Conservation (phyloP, 2,113 vertebrate species). For the Recurvirostra avosetta region DNA sequence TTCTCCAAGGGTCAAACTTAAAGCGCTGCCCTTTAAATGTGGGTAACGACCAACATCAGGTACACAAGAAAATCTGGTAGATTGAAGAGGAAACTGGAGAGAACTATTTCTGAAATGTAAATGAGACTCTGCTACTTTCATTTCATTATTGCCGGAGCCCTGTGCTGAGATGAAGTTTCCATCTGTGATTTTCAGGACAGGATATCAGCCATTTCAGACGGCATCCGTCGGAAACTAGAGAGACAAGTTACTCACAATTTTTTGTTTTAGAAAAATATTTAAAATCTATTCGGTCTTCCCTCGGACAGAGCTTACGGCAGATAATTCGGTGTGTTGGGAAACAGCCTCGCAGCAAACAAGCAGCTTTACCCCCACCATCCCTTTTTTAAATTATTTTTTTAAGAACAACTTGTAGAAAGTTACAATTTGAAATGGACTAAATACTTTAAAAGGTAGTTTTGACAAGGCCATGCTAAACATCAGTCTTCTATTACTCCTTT, state of each 20-base stretch:
- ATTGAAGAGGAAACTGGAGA: constrained; percentile 66
- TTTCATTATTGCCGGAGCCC: constrained; percentile 61
- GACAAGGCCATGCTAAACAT: not conserved
- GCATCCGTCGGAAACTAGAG: not conserved
- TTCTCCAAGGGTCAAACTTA: not conserved
- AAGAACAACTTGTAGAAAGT: not conserved
- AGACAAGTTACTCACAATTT: not conserved
- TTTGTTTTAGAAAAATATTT: not conserved
- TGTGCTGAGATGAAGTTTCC: constrained; percentile 50
- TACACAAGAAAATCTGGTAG: constrained; percentile 46
- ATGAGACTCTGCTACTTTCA: constrained; percentile 71
- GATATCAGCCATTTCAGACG: constrained; percentile 41
- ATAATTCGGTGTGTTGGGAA: not conserved
- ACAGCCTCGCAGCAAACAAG: accelerated
- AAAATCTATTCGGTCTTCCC: not conserved
- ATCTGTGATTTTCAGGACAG: constrained; percentile 59
- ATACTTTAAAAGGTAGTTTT: not conserved
- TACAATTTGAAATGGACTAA: not conserved
- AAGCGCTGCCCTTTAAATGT: not conserved
- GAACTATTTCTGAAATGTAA: constrained; percentile 76
- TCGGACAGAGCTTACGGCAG: not conserved
- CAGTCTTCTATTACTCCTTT: not conserved
- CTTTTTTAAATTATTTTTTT: not conserved
- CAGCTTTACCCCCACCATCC: not conserved
- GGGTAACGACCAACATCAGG: constrained; percentile 1